Evolutionary conservation across 2,113 vertebrate species (phyloP), one percentile per base, ranked within the genome.

Genomic region (Lophochroa leadbeateri): DNA sequence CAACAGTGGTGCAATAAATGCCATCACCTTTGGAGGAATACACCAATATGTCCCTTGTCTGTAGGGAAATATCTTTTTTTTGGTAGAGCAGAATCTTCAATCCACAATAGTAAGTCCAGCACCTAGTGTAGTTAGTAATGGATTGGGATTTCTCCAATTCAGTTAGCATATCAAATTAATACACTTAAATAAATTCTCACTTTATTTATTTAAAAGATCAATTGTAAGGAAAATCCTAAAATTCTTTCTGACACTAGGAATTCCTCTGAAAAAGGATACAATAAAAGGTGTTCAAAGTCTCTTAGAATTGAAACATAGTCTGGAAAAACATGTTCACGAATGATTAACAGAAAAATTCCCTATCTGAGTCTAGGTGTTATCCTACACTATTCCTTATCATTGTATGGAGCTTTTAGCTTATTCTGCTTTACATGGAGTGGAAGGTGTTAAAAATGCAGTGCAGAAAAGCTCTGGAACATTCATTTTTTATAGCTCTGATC

Each of bases 181-280:
- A 47, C 4, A 52, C 17, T 68, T 49, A 41, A 60, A 77, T 6
- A 70, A 43, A 81, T 78, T 35, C 43, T 78, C 39, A 55, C 6
- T 8, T 77, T 61, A 74, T 65, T 86, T 74, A 53, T 67, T 37
- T 53, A n/a, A 70, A 92, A 93, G 44, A 71, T 64, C 35, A 68
- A n/a, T 65, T 87, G 27, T 52, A 79, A 94, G 77, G 23, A 94
- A 96, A 94, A 77, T 84, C 57, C 79, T 88, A 31, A 93, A 96
- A 86, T 63, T 12, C 6, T 83, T 9, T 74, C 80, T 72, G 53
- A 23, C 1, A 19, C 69, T 47, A 78, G 35, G 39, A 95, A n/a
- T 76, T 90, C 86, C 64, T 82, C 39, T 72, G 81, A 89, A 33
- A 88, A 84, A 76, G 2, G 5, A 37, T 67, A 60, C 15, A 35